Base-by-base conservation (phyloP, 2,113 vertebrate genomes). In the Clarias magur region DNA sequence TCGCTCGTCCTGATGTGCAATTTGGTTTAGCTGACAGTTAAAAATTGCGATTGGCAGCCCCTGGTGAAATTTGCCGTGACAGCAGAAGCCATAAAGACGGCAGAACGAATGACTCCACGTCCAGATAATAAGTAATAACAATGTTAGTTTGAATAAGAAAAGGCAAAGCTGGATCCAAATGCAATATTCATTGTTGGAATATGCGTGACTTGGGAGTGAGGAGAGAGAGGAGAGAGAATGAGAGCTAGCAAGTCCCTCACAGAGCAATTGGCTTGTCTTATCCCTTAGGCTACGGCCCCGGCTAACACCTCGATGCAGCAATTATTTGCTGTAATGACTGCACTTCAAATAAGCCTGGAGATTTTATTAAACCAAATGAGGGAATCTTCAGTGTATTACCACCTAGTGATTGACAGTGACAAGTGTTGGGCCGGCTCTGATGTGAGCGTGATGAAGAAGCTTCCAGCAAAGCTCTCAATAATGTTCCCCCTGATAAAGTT, bases 311-410 rank as follows among this genome's bases (percentile, higher is more conserved):
- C 96, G 90, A 94, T 94, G 96, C 96, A 92, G 97, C 97, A 99
- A 98, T 99, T 98, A 99, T 95, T 96, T 93, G 96, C 96, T 97
- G 96, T 98, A 98, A 98, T 97, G 96, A 98, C 96, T 97, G 96
- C 97, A 93, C 96, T 97, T 96, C 95, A 97, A 97, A 99, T 98
- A 98, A 97, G 97, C 96, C 96, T 94, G 93, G 97, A 98, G 97
- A 98, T 98, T 99, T 99, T 98, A 99, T 98, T 99, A 99, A 98
- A 98, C 97, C 97, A 98, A 99, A 99, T 98, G 97, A 99, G 97
- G 97, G 97, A 98, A 97, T 97, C 96, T 97, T 96, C 95, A 96
- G 96, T 96, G 96, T 97, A 96, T 99, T 98, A 99, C 98, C 97
- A 96, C 96, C 94, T 95, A 93, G 96, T 99, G 98, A 99, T 97